Percentiles rank a stretch among this genome's conserved stretches.
phyloP scores from a whole-genome alignment of 2,888 invertebrate species.

The Keiferia lycopersicella region DNA sequence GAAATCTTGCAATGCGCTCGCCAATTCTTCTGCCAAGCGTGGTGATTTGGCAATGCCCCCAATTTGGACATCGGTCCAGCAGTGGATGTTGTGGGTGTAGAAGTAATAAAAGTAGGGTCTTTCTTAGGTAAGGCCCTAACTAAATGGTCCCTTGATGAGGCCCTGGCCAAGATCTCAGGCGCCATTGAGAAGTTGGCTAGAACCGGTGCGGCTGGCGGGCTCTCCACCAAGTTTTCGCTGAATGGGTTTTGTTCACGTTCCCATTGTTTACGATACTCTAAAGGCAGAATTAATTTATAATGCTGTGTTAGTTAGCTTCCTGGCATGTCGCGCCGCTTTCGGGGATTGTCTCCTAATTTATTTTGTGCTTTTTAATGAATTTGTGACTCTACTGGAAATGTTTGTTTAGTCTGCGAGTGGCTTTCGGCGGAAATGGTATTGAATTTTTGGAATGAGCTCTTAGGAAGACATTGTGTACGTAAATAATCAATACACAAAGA shows the following conservation, averaged over 20 bases:
- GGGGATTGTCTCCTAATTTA: constrained; percentile 15
- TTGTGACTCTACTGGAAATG: background rate
- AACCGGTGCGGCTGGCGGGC: constrained; percentile 28
- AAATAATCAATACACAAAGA: too few relatives aligned
- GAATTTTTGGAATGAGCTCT: too few relatives aligned
- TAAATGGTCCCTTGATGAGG: background rate
- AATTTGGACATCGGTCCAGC: too few relatives aligned
- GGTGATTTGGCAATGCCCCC: too few relatives aligned
- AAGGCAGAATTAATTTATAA: constrained; percentile 31
- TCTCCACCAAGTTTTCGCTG: constrained; percentile 28
- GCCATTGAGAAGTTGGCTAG: constrained; percentile 29
- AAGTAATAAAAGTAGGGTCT: too few relatives aligned
- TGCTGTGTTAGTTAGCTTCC: constrained; percentile 21
- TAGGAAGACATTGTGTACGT: too few relatives aligned
- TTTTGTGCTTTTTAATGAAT: constrained; percentile 11
- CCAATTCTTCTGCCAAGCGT: too few relatives aligned
- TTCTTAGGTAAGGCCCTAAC: background rate
- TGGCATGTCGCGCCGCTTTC: constrained; percentile 16
- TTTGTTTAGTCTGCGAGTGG: background rate
- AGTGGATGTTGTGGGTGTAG: too few relatives aligned
- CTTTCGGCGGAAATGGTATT: too few relatives aligned
- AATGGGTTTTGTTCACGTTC: constrained; percentile 30
- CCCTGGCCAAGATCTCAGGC: constrained; percentile 21
- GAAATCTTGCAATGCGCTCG: too few relatives aligned
- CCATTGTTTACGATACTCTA: constrained; percentile 30